Conservation (phyloP, 2,797 vertebrate species). For the Erethizon dorsatum region DNA sequence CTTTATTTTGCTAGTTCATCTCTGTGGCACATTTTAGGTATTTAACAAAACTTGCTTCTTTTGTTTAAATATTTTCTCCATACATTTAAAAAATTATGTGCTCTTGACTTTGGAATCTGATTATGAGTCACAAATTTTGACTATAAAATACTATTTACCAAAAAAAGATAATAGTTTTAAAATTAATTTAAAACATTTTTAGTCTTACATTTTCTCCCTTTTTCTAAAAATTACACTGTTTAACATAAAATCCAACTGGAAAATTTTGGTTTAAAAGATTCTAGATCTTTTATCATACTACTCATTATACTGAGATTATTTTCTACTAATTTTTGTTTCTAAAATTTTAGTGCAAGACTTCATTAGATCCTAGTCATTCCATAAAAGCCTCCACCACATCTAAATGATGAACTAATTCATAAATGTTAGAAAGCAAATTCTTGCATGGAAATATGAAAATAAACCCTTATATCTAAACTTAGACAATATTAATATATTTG, state of each 20-base stretch:
- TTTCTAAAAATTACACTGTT: conserved; percentile 52
- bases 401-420: neutral
- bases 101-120: conserved; percentile 17
- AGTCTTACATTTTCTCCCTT: neutral
- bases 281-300: neutral
- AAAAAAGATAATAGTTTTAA: conserved; percentile 19
- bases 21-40: neutral
- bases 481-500: neutral
- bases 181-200: conserved; percentile 30
- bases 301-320: conserved; percentile 60
- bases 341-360: conserved; percentile 1
- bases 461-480: neutral
- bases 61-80: conserved; percentile 27
- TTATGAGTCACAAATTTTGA: conserved; percentile 23
- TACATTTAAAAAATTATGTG: neutral
- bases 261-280: conserved; percentile 4
- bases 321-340: conserved; percentile 35
- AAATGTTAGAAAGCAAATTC: conserved; percentile 4
- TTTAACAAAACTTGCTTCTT: conserved; percentile 13
- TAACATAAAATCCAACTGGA: neutral
- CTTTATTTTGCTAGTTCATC: conserved; percentile 7
- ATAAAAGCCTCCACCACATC: neutral
- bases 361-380: neutral
- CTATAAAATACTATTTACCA: neutral
- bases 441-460: neutral